Evolutionary conservation across 1,140 invertebrate species (phyloP).

Genomic region (Bombus superbus): DNA sequence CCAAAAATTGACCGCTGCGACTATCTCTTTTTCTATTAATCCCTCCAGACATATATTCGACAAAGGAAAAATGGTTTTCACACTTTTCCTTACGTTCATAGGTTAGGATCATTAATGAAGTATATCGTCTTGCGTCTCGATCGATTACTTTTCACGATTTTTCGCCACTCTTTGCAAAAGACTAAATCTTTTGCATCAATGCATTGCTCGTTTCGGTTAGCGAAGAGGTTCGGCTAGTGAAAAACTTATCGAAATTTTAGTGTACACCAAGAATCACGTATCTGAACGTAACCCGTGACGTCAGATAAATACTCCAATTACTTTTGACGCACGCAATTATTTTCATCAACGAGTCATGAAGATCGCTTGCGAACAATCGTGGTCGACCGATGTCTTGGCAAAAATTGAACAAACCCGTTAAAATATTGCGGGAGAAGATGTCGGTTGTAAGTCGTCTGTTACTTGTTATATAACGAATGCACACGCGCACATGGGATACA

Average conservation of each 20-base stretch:
- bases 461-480: not conserved
- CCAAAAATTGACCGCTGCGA: not conserved
- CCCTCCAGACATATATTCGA: not conserved
- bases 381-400: not conserved
- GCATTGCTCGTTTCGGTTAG: not conserved
- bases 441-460: not conserved
- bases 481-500: not conserved
- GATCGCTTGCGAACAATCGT: too few relatives aligned
- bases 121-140: not conserved
- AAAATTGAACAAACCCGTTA: not conserved
- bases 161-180: too few relatives aligned
- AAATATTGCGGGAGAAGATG: too few relatives aligned
- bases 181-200: not conserved
- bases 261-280: not conserved
- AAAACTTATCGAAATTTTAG: not conserved
- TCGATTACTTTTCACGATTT: too few relatives aligned
- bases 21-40: not conserved
- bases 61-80: conserved; percentile 56
- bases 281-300: not conserved
- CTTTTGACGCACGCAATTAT: not conserved
- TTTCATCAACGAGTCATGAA: not conserved
- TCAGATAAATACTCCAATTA: not conserved
- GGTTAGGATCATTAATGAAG: conserved; percentile 64
- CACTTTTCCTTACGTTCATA: conserved; percentile 61
- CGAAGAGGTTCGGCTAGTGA: not conserved